Evolutionary conservation across 1,140 invertebrate genomes (phyloP).

Genomic region (Pectinophora gossypiella): DNA sequence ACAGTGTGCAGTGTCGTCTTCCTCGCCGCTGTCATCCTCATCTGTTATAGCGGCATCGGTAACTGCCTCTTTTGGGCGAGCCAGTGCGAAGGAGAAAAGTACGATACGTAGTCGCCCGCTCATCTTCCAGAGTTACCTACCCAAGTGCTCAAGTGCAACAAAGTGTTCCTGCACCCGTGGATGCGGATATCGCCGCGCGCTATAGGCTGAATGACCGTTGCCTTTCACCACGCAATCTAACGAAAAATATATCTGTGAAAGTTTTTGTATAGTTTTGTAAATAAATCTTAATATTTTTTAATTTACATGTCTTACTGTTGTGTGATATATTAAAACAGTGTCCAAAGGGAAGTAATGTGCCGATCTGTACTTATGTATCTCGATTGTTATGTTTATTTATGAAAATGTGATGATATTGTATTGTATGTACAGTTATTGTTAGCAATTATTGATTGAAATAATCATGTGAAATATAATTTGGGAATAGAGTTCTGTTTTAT

Average conservation of each 20-base stretch:
- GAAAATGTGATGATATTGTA: slow-evolving; percentile 45
- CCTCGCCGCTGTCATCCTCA: slow-evolving; percentile 91
- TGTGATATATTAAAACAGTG: slow-evolving; percentile 20
- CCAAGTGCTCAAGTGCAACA: slow-evolving; percentile 49
- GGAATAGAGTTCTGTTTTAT: slow-evolving; percentile 26
- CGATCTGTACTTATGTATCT: slow-evolving; percentile 55
- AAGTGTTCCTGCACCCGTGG: slow-evolving; percentile 41
- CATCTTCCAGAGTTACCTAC: slow-evolving; percentile 31
- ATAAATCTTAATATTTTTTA: slow-evolving; percentile 36
- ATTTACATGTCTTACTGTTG: slow-evolving; percentile 31
- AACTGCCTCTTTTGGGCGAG: slow-evolving; percentile 95
- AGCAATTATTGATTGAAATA: slow-evolving; percentile 19
- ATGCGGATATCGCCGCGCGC: too few species aligned
- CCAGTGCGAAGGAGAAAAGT: slow-evolving; percentile 85
- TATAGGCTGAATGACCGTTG: not conserved
- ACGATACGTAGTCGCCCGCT: slow-evolving; percentile 77
- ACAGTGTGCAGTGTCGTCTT: slow-evolving; percentile 97
- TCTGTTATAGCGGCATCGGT: slow-evolving; percentile 96
- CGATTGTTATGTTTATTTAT: slow-evolving; percentile 42
- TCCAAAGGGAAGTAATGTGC: slow-evolving; percentile 21
- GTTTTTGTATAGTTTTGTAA: slow-evolving; percentile 52
- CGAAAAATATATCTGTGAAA: not conserved
- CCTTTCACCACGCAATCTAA: not conserved
- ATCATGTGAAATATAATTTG: slow-evolving; percentile 46
- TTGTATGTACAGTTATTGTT: slow-evolving; percentile 57